Percentiles rank a stretch among this genome's conserved stretches.
phyloP scores from a whole-genome alignment of 2,113 vertebrate species.

The Steatornis caripensis region DNA sequence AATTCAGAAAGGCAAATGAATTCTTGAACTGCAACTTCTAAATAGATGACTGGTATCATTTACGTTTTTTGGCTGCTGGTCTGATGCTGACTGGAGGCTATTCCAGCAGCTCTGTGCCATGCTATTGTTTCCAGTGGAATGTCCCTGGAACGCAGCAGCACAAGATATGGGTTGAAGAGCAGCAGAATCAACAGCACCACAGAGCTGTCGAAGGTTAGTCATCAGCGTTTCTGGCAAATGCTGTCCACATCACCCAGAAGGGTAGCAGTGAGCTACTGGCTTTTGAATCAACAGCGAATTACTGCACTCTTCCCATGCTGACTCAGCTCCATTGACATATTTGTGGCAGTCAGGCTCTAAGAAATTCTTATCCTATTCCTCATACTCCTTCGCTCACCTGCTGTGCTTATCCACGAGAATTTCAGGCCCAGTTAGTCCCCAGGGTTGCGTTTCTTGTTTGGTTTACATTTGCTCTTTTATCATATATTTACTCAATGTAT shows the following conservation, averaged over 20 bases:
- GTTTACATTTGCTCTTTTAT: not conserved
- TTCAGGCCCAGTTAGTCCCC: not conserved
- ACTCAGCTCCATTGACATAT: conserved; percentile 3
- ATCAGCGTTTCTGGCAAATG: not conserved
- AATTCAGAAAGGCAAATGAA: not conserved
- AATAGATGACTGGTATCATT: not conserved
- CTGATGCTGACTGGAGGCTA: not conserved
- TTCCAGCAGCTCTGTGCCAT: not conserved
- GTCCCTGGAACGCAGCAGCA: not conserved
- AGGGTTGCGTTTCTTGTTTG: not conserved
- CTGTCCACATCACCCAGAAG: not conserved
- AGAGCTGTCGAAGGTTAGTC: not conserved
- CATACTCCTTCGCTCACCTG: not conserved
- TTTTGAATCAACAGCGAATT: not conserved
- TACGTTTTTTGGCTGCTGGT: not conserved
- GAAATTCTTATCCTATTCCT: conserved; percentile 17
- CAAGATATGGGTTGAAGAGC: not conserved
- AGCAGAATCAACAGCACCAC: not conserved
- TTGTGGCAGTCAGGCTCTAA: not conserved
- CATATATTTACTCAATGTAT: not conserved
- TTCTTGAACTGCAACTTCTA: not conserved
- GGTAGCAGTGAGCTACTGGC: not conserved
- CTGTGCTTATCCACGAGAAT: not conserved
- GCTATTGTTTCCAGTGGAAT: not conserved
- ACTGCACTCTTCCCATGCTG: not conserved